These are phyloP conservation scores for Trachemys scripta DNA, from an alignment of 2,113 vertebrate species.

Conservation along the genomic window DNA sequence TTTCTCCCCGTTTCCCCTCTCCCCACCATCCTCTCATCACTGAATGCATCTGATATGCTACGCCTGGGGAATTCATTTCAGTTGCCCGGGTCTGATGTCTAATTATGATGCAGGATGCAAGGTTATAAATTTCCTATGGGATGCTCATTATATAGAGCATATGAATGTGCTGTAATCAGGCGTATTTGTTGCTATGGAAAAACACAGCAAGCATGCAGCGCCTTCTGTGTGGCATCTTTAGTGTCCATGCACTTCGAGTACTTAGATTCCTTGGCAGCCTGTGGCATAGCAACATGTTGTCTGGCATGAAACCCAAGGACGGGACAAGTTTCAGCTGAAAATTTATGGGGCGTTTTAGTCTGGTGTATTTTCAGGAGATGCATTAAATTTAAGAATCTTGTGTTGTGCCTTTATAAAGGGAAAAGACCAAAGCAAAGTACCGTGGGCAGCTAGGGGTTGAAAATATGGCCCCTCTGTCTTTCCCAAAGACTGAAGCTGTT, in stretches of 20 bases:
- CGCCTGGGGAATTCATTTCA: conserved; percentile 51
- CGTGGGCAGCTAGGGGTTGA: accelerated
- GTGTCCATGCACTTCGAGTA: background rate
- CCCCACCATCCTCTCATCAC: background rate
- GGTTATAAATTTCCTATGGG: conserved; percentile 70
- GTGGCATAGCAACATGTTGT: conserved; percentile 31
- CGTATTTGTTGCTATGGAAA: conserved; percentile 78
- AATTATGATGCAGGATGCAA: conserved; percentile 71
- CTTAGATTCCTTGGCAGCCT: conserved; percentile 35
- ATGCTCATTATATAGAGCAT: conserved; percentile 74
- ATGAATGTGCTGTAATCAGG: conserved; percentile 78
- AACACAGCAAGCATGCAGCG: conserved; percentile 62
- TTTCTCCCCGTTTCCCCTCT: background rate
- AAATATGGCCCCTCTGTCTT: background rate
- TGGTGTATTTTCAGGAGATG: background rate
- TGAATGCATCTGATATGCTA: background rate
- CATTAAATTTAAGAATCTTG: background rate
- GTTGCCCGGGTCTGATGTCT: conserved; percentile 60
- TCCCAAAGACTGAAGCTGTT: background rate
- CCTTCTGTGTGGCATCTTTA: conserved; percentile 69
- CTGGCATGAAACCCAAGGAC: conserved; percentile 32
- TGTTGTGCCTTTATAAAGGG: conserved; percentile 8
- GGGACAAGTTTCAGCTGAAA: conserved; percentile 7
- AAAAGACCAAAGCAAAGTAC: background rate
- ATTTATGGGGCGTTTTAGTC: background rate